phyloP scores from a whole-genome alignment of 64 coral and sea anemone species.

The Montipora capricornis region DNA sequence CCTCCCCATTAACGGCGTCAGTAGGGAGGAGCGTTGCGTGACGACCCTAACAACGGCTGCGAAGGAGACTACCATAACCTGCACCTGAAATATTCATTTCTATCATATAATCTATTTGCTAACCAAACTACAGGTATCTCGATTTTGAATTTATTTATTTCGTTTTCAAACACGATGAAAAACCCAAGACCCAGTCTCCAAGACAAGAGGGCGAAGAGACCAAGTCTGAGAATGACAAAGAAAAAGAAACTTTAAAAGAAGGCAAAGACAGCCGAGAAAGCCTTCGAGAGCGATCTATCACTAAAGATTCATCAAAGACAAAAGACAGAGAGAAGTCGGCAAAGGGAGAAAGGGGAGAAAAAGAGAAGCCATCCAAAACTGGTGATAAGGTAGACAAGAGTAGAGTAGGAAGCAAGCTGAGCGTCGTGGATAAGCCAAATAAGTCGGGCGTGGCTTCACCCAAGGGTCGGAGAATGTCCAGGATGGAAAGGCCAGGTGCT shows the following conservation, averaged over 20 bases:
- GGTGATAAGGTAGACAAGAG: constrained; percentile 61
- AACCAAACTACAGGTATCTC: too few relatives aligned
- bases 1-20: too few relatives aligned
- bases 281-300: constrained; percentile 41
- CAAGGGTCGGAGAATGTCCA: constrained; percentile 70
- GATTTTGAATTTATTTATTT: too few relatives aligned
- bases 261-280: constrained; percentile 70
- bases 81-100: too few relatives aligned
- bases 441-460: constrained; percentile 55
- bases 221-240: constrained; percentile 65
- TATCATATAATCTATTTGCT: too few relatives aligned
- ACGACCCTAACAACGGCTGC: too few relatives aligned
- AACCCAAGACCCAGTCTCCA: constrained; percentile 29
- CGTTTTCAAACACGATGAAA: constrained; percentile 3
- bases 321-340: constrained; percentile 80
- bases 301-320: constrained; percentile 62
- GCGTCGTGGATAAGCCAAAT: constrained; percentile 68
- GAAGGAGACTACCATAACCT: too few relatives aligned
- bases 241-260: constrained; percentile 36
- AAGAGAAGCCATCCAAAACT: constrained; percentile 56
- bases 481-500: constrained; percentile 73
- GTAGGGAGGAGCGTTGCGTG: too few relatives aligned
- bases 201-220: constrained; percentile 42
- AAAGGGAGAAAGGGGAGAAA: constrained; percentile 71
- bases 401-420: constrained; percentile 71